phyloP scores from a whole-genome alignment of 2,113 vertebrate genomes.

The Microcebus murinus region DNA sequence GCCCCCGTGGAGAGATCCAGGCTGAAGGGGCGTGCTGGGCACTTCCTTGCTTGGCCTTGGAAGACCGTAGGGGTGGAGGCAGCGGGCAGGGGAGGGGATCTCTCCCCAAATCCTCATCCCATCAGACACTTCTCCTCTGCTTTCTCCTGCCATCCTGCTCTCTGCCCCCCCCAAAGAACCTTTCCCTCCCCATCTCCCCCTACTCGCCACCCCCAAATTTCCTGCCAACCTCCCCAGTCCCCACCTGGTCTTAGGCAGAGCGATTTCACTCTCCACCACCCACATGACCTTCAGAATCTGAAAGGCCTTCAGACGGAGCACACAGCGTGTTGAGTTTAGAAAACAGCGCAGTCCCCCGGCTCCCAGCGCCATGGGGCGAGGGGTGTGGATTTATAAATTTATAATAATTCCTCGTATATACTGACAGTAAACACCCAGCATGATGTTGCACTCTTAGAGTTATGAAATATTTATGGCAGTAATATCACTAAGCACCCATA shows the following conservation, averaged over 20 bases:
- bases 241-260: background rate
- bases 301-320: background rate
- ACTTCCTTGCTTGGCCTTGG: background rate
- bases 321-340: background rate
- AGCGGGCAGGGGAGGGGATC: background rate
- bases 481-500: background rate
- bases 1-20: background rate
- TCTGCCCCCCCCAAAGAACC: background rate
- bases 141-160: background rate
- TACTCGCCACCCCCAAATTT: no score
- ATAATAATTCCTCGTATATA: background rate
- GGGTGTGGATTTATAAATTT: background rate
- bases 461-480: background rate
- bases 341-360: background rate
- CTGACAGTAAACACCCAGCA: background rate
- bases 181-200: no score
- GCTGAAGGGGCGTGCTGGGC: background rate
- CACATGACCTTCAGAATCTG: background rate
- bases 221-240: background rate
- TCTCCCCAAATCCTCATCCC: background rate
- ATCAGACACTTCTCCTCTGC: background rate
- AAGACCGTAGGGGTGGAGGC: no score
- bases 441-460: background rate
- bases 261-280: background rate
- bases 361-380: background rate